phyloP scores from a whole-genome alignment of 2,113 vertebrate genomes.

The Cottus gobio region DNA sequence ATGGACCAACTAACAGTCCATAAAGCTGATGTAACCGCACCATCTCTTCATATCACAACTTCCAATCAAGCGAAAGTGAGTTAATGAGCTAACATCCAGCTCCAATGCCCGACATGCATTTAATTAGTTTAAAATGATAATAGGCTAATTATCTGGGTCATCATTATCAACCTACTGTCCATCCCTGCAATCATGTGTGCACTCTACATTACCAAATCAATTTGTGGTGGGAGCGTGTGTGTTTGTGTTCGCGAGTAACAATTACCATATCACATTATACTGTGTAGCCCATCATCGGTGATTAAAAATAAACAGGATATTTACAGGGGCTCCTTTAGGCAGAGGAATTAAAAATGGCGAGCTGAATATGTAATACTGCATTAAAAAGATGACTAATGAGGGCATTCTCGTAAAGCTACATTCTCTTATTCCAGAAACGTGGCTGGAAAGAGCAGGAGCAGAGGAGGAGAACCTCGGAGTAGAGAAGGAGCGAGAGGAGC shows the following conservation, averaged over 20 bases:
- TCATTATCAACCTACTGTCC: constrained; percentile 58
- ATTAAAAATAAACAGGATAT: constrained; percentile 70
- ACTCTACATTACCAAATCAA: constrained; percentile 59
- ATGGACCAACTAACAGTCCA: constrained; percentile 30
- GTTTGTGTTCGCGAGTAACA: constrained; percentile 52
- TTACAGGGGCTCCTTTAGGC: constrained; percentile 48
- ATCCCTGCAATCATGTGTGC: constrained; percentile 32
- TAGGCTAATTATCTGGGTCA: constrained; percentile 66
- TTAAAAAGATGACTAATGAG: constrained; percentile 45
- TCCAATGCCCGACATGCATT: constrained; percentile 50
- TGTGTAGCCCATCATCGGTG: constrained; percentile 27
- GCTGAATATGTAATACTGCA: constrained; percentile 37
- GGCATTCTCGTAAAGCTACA: constrained; percentile 31
- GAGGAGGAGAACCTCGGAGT: constrained; percentile 24
- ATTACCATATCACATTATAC: constrained; percentile 61
- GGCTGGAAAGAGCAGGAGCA: constrained; percentile 38
- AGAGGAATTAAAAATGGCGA: constrained; percentile 38
- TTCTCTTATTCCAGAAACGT: constrained; percentile 22
- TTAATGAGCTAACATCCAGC: constrained; percentile 60
- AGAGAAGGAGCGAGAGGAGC: constrained; percentile 6
- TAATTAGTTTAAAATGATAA: constrained; percentile 66
- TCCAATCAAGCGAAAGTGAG: constrained; percentile 37
- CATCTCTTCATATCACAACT: constrained; percentile 14
- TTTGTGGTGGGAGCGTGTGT: constrained; percentile 46
- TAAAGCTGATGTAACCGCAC: constrained; percentile 39